phyloP scores from a whole-genome alignment of 2,888 invertebrate species.

The Macrophya annulata region DNA sequence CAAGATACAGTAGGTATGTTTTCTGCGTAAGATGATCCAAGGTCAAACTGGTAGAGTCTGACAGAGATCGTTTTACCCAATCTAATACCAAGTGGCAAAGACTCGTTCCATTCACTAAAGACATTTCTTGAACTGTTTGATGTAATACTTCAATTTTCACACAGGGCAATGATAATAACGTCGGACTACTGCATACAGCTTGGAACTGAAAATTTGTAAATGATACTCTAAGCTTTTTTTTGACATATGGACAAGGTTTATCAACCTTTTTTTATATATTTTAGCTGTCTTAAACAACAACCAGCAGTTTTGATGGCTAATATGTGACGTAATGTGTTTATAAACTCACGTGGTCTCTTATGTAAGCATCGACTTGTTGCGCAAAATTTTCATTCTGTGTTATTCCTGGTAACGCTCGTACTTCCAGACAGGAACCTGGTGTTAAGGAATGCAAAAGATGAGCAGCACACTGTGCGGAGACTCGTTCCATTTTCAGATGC shows the following conservation, averaged over 20 bases:
- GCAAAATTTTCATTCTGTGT: constrained; percentile 81
- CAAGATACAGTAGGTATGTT: constrained; percentile 89
- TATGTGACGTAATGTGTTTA: constrained; percentile 1
- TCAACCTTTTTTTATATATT: constrained; percentile 4
- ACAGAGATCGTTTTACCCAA: constrained; percentile 80
- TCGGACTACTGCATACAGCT: constrained; percentile 84
- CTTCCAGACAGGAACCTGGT: constrained; percentile 83
- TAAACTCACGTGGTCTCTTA: constrained; percentile 84
- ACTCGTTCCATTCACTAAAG: constrained; percentile 81
- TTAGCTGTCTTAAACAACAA: not conserved
- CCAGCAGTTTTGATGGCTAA: not conserved
- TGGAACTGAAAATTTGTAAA: constrained; percentile 81
- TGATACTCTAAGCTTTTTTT: not conserved
- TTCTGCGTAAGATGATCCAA: constrained; percentile 82
- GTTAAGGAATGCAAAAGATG: constrained; percentile 80
- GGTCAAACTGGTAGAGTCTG: constrained; percentile 74
- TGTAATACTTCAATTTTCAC: constrained; percentile 89
- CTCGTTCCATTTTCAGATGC: constrained; percentile 88
- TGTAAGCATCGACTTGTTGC: constrained; percentile 86
- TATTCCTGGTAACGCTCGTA: constrained; percentile 82
- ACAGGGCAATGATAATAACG: constrained; percentile 85
- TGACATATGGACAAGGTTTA: not conserved
- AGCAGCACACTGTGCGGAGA: constrained; percentile 87
- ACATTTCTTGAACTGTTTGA: constrained; percentile 87
- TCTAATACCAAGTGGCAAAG: constrained; percentile 85